Evolutionary conservation across 2,113 vertebrate species (phyloP).

Genomic region (Melanocharis versteri): DNA sequence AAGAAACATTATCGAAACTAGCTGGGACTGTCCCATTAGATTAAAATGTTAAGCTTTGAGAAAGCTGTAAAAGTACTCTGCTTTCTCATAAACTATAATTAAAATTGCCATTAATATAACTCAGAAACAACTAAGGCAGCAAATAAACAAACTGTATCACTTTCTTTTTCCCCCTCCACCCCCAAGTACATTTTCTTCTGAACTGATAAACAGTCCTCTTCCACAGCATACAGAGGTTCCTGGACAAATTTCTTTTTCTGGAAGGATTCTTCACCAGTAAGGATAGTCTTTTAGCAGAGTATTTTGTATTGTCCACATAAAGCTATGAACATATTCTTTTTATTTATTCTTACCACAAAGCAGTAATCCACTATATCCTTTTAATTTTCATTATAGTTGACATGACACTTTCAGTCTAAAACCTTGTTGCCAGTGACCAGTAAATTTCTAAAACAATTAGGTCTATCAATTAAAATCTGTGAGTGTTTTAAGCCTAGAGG

Average conservation of each 20-base stretch:
- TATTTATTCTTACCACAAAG: neutral
- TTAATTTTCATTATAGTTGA: neutral
- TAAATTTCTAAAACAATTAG: slow-evolving; percentile 2
- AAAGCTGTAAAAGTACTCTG: neutral
- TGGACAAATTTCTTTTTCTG: neutral
- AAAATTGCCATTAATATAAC: neutral
- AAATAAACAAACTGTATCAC: neutral
- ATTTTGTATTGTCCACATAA: neutral
- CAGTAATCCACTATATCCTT: neutral
- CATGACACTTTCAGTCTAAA: neutral
- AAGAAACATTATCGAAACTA: neutral
- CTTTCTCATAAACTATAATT: neutral
- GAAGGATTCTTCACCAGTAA: neutral
- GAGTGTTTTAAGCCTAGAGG: neutral
- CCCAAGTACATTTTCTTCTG: neutral
- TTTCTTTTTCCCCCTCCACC: neutral
- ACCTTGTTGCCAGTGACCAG: neutral
- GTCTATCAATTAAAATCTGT: neutral
- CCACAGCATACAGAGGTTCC: neutral
- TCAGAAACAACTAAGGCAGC: neutral
- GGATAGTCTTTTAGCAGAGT: neutral
- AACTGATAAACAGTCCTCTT: neutral
- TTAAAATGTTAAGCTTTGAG: neutral
- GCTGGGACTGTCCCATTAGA: neutral
- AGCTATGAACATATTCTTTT: neutral